Percentiles rank a stretch among this genome's conserved stretches.
Conservation (phyloP, 2,797 vertebrate genomes). For the Hozukius guyotensis region DNA sequence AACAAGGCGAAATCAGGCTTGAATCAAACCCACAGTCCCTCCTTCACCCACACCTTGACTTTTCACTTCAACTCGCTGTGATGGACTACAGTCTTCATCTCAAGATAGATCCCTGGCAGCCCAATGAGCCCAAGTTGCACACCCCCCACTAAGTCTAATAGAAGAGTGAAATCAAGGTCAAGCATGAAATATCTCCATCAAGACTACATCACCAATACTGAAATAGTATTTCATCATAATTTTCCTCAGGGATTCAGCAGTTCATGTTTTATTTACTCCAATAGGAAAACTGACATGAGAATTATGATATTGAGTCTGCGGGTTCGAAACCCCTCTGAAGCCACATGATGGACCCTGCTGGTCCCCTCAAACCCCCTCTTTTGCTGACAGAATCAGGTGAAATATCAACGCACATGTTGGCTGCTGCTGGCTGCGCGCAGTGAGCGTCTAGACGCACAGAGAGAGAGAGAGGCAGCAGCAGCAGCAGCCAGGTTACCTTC, state of each 20-base stretch:
- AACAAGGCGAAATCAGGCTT: background rate
- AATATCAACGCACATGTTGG: background rate
- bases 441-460: background rate
- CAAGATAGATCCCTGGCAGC: background rate
- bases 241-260: background rate
- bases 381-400: conserved; percentile 10
- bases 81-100: background rate
- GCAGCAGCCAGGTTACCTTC: background rate
- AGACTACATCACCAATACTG: background rate
- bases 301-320: background rate
- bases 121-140: no score
- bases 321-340: background rate
- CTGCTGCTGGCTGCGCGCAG: background rate
- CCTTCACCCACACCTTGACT: background rate
- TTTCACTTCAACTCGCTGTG: background rate
- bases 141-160: background rate
- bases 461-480: no score
- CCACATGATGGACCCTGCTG: background rate
- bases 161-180: background rate
- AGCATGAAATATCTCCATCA: background rate
- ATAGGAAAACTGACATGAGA: background rate
- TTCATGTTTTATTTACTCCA: background rate
- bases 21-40: background rate
- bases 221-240: background rate
- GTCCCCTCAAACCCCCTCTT: background rate